These are phyloP conservation scores for Watersipora subatra DNA, from an alignment of 1,140 invertebrate genomes.

Conservation along the genomic window DNA sequence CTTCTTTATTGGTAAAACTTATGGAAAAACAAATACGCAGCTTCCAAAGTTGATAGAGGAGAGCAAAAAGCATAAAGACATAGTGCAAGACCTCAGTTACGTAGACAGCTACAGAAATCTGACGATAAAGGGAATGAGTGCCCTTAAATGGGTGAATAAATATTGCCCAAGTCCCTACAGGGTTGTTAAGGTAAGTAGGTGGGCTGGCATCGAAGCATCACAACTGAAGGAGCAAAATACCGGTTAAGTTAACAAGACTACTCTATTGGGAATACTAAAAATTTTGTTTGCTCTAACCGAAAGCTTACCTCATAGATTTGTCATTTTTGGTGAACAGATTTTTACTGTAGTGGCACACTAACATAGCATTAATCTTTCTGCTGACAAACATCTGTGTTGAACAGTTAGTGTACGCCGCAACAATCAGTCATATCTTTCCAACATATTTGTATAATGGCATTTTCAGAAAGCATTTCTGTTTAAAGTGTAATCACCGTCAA, in stretches of 20 bases:
- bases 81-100: constrained; percentile 2
- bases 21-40: background rate
- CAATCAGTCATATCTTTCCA: no score
- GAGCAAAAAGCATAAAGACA: background rate
- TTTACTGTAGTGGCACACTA: background rate
- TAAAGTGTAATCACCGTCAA: no score
- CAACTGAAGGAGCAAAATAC: background rate
- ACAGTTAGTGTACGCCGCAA: no score
- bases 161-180: background rate
- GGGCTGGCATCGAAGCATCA: background rate
- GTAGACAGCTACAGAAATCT: constrained; percentile 1
- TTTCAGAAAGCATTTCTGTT: no score
- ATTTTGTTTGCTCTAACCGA: background rate
- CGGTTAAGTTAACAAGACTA: background rate
- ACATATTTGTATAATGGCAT: no score
- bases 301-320: background rate
- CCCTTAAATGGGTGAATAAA: background rate
- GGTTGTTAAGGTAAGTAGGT: background rate
- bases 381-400: no score
- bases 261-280: background rate
- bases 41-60: background rate
- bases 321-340: background rate
- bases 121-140: constrained; percentile 1
- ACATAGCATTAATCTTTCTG: background rate
- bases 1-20: background rate